A percentile compares a stretch with the other conserved stretches of the same genome.
Evolutionary conservation across 1,140 invertebrate genomes (phyloP).

Genomic region (Pseudomyrmex cubaensis): DNA sequence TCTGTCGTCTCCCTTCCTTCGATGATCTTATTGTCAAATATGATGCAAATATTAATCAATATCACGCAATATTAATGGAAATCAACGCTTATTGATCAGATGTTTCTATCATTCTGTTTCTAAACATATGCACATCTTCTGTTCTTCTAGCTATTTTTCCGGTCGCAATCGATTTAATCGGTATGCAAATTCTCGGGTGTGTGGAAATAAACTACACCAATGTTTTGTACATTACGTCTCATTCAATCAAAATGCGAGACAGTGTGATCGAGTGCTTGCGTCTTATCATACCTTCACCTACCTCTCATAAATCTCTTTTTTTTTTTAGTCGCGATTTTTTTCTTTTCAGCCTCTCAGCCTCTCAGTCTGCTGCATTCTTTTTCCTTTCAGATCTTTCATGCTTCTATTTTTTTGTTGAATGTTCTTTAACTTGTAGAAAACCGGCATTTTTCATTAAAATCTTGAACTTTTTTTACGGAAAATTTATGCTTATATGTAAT

Average conservation of each 20-base stretch:
- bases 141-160: not conserved
- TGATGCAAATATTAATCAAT: no score
- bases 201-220: constrained; percentile 26
- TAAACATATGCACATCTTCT: not conserved
- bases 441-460: not conserved
- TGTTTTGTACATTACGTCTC: constrained; percentile 58
- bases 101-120: not conserved
- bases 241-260: constrained; percentile 75
- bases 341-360: no score
- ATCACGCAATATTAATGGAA: constrained; percentile 21
- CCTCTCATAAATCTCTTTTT: constrained; percentile 62
- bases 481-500: no score
- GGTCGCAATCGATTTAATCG: constrained; percentile 6
- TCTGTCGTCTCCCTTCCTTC: no score
- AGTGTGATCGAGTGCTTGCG: constrained; percentile 71
- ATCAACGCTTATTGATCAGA: constrained; percentile 21
- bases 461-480: no score
- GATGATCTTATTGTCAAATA: no score
- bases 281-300: constrained; percentile 62
- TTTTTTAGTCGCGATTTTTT: constrained; percentile 43
- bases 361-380: not conserved
- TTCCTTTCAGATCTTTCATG: not conserved
- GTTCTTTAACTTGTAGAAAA: constrained; percentile 4
- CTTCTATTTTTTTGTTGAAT: constrained; percentile 9
- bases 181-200: constrained; percentile 54